These are phyloP conservation scores for Notamacropus eugenii DNA, from an alignment of 2,797 vertebrate genomes.

Conservation along the genomic window DNA sequence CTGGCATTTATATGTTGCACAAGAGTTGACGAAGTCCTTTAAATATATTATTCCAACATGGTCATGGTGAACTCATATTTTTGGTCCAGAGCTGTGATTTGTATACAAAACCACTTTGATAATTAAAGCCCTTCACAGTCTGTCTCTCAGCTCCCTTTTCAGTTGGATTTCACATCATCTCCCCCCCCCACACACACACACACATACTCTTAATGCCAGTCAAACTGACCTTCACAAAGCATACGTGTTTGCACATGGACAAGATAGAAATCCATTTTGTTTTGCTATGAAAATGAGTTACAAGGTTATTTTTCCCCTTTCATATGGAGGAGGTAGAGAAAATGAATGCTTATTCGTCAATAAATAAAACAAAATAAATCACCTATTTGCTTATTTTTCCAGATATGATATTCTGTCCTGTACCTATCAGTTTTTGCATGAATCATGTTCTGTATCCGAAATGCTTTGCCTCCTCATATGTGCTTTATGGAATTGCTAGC, in stretches of 20 bases:
- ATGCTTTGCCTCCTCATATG: not conserved
- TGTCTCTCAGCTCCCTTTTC: not conserved
- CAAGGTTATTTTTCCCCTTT: not conserved
- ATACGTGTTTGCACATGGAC: not conserved
- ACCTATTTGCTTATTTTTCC: not conserved
- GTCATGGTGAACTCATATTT: not conserved
- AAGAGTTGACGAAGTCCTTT: not conserved
- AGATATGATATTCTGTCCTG: not conserved
- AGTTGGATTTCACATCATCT: not conserved
- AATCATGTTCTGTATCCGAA: not conserved
- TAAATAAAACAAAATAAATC: not conserved
- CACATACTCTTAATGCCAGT: not conserved
- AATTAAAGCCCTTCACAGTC: not conserved
- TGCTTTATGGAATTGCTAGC: not conserved
- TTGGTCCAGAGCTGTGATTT: not conserved
- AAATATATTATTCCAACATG: not conserved
- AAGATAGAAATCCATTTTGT: not conserved
- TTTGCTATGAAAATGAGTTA: not conserved
- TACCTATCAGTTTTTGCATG: not conserved
- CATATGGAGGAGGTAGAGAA: not conserved
- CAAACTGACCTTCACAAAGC: not conserved
- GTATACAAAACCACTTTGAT: not conserved
- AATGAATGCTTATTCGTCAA: not conserved
- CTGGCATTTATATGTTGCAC: not conserved
- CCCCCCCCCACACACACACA: not conserved